Evolutionary conservation across 2,797 vertebrate species (phyloP), one percentile per base, ranked within the genome.

Genomic region (Hippocampus kuda): DNA sequence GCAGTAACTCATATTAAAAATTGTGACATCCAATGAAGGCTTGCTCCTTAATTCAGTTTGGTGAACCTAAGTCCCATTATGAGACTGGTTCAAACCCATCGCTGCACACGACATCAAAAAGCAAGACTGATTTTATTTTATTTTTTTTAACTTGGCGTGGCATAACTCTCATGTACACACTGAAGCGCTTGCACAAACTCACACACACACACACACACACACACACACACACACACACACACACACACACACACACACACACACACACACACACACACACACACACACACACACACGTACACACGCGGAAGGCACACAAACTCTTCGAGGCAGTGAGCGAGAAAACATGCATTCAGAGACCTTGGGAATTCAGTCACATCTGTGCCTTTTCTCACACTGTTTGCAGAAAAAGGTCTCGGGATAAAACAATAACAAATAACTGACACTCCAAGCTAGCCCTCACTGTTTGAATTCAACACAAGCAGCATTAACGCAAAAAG

Each of bases 281-380:
- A 44, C 34, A 20, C 16, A 34, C 59, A 38, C 34, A 38, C 34
- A 38, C 34, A 38, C 34, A 38, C 34, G 5, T 1, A 38, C 34
- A 38, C 42, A 18, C 41, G 2, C 62, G 30, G 30, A 38, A 61
- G 59, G 59, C 30, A 38, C 70, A 56, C 76, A 77, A 38, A 70
- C 78, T 72, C 76, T 75, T 70, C 73, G 79, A 83, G 79, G 78
- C 77, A 75, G 69, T 15, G 62, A 81, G 75, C 78, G 79, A 85
- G 86, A 83, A 88, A 85, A 86, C 84, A 85, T 78, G 80, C 83
- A 84, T 85, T 81, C 80, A 81, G 84, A 88, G 86, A 86, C 80
- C 81, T 86, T 85, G 86, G 84, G 86, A 87, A 84, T 89, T 87
- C 75, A 81, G 74, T 48, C 68, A 85, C 87, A 88, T 88, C 84